phyloP scores from a whole-genome alignment of 2,888 invertebrate species.

The Leuctra nigra region DNA sequence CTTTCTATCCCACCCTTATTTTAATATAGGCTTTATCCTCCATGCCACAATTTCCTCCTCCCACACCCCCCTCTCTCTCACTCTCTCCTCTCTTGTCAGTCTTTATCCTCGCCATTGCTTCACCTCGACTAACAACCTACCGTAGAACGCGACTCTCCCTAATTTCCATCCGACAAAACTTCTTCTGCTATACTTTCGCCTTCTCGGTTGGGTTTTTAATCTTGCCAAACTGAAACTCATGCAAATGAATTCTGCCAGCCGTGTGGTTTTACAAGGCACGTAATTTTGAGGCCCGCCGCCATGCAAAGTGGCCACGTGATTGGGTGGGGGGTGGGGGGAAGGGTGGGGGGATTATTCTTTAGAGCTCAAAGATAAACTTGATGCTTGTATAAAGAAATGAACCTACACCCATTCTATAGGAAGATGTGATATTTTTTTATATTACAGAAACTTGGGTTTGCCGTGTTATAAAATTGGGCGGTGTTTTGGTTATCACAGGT shows the following conservation, averaged over 20 bases:
- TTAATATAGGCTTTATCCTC: conserved; percentile 19
- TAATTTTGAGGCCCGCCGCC: conserved; percentile 37
- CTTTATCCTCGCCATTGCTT: conserved; percentile 24
- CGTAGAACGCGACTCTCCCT: conserved; percentile 10
- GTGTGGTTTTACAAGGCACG: conserved; percentile 44
- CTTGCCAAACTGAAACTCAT: conserved; percentile 45
- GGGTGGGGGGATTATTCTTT: background rate
- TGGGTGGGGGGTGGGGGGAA: background rate
- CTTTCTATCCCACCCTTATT: conserved; percentile 9
- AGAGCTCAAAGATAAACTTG: background rate
- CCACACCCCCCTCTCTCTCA: background rate
- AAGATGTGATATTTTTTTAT: conserved; percentile 2
- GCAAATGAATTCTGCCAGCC: conserved; percentile 40
- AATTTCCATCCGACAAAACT: conserved; percentile 20
- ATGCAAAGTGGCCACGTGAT: conserved; percentile 28
- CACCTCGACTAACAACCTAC: conserved; percentile 23
- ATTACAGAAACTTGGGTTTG: conserved; percentile 3
- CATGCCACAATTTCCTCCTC: conserved; percentile 15
- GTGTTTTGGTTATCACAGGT: conserved; percentile 3
- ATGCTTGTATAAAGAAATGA: conserved; percentile 7
- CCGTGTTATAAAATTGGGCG: conserved; percentile 11
- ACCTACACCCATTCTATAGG: conserved; percentile 3
- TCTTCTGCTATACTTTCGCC: conserved; percentile 42
- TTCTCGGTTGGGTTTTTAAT: conserved; percentile 39
- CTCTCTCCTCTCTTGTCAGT: conserved; percentile 21